These are phyloP conservation scores for Heliothis virescens DNA, from an alignment of 1,140 invertebrate genomes.

Conservation along the genomic window DNA sequence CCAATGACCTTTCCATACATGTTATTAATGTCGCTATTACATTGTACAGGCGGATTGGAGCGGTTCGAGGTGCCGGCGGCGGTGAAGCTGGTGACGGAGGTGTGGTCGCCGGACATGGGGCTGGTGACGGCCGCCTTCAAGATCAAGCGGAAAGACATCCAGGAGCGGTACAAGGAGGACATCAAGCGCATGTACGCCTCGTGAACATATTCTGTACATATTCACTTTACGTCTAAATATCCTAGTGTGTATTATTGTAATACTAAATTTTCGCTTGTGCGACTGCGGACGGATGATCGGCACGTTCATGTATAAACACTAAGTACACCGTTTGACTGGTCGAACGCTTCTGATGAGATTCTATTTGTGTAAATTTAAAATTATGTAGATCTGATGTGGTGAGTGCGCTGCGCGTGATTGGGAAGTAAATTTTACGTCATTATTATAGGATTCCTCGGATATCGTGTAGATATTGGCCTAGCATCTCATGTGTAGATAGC, in stretches of 20 bases:
- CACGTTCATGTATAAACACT: slow-evolving; percentile 29
- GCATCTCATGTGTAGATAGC: slow-evolving; percentile 52
- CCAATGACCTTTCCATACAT: no score
- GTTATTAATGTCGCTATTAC: neutral
- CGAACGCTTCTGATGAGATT: slow-evolving; percentile 45
- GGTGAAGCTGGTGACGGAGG: slow-evolving; percentile 94
- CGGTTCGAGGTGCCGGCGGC: slow-evolving; percentile 97
- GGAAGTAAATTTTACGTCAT: slow-evolving; percentile 34
- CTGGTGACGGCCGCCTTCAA: slow-evolving; percentile 99
- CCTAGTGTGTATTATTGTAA: slow-evolving; percentile 52
- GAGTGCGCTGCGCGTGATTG: slow-evolving; percentile 43
- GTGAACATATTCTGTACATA: slow-evolving; percentile 87
- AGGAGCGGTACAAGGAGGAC: slow-evolving; percentile 95
- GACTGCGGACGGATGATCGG: slow-evolving; percentile 49
- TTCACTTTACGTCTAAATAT: slow-evolving; percentile 58
- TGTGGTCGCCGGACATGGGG: slow-evolving; percentile 98
- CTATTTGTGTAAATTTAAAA: slow-evolving; percentile 49
- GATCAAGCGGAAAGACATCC: slow-evolving; percentile 97
- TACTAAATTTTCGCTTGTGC: slow-evolving; percentile 48
- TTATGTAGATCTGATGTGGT: slow-evolving; percentile 55
- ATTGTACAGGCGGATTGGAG: slow-evolving; percentile 90
- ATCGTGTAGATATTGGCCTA: slow-evolving; percentile 63
- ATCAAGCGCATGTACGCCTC: slow-evolving; percentile 97
- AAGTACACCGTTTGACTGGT: slow-evolving; percentile 47
- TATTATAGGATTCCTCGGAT: slow-evolving; percentile 26